Evolutionary conservation across 2,888 invertebrate genomes (phyloP).

Genomic region (Desoria tigrina): DNA sequence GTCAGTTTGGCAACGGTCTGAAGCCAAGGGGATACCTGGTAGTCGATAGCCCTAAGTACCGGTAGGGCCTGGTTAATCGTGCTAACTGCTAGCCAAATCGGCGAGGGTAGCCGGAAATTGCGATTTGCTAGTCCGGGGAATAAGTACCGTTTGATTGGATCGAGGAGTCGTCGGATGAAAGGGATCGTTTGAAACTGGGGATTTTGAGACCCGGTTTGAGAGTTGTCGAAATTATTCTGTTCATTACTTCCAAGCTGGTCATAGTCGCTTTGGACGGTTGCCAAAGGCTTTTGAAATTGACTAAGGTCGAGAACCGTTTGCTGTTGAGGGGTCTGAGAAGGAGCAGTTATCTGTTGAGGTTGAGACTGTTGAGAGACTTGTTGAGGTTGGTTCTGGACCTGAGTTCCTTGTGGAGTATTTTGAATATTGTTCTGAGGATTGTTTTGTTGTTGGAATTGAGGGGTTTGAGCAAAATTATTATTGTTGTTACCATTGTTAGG

Average conservation of each 20-base stretch:
- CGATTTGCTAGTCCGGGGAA: constrained; percentile 28
- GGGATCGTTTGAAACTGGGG: constrained; percentile 7
- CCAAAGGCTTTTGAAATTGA: too few relatives aligned
- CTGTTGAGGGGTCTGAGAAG: not conserved
- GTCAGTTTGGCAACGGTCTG: constrained; percentile 19
- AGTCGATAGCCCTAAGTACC: constrained; percentile 35
- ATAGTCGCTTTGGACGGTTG: not conserved
- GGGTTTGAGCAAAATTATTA: too few relatives aligned
- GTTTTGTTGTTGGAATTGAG: too few relatives aligned
- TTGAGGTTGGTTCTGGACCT: too few relatives aligned
- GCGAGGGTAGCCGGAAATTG: constrained; percentile 23
- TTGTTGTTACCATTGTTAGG: too few relatives aligned
- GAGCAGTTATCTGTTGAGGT: too few relatives aligned
- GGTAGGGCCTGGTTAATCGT: constrained; percentile 29
- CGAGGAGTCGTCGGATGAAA: constrained; percentile 17
- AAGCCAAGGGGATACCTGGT: constrained; percentile 33
- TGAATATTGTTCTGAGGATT: too few relatives aligned
- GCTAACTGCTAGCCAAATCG: constrained; percentile 25
- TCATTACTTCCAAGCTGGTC: too few relatives aligned
- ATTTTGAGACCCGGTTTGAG: not conserved
- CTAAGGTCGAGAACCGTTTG: not conserved
- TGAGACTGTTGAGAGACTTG: too few relatives aligned
- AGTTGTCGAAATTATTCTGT: not conserved
- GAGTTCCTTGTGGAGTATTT: too few relatives aligned
- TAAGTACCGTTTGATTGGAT: constrained; percentile 20